phyloP scores from a whole-genome alignment of 2,113 vertebrate species.

The Grantiella picta region DNA sequence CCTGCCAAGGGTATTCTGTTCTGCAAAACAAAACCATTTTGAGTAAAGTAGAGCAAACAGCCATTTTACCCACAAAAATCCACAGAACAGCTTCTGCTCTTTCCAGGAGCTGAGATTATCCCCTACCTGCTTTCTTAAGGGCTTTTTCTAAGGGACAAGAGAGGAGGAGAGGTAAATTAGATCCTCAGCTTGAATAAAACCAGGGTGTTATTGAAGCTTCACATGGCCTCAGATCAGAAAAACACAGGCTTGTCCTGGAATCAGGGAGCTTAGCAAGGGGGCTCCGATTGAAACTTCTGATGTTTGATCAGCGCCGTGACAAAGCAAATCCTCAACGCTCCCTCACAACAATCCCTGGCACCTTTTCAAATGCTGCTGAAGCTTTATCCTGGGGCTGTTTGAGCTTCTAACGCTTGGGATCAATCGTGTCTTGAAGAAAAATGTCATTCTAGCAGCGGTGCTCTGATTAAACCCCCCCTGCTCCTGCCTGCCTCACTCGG shows the following conservation, averaged over 20 bases:
- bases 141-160: neutral
- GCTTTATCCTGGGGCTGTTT: neutral
- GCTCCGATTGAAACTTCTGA: rapidly evolving
- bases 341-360: neutral
- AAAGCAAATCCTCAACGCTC: neutral
- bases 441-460: neutral
- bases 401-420: neutral
- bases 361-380: neutral
- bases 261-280: neutral
- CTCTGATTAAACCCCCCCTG: neutral
- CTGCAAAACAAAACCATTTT: neutral
- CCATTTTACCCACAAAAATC: neutral
- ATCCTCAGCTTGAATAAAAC: neutral
- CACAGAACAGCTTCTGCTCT: neutral
- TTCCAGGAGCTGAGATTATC: neutral
- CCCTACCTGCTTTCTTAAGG: neutral
- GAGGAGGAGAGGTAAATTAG: slow-evolving; percentile 18
- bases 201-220: neutral
- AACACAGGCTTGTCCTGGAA: neutral
- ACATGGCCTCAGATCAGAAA: neutral
- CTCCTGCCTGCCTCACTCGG: neutral
- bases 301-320: rapidly evolving
- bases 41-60: neutral
- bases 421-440: neutral
- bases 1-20: neutral